phyloP scores from a whole-genome alignment of 2,113 vertebrate species.

The Chelonoidis abingdonii region DNA sequence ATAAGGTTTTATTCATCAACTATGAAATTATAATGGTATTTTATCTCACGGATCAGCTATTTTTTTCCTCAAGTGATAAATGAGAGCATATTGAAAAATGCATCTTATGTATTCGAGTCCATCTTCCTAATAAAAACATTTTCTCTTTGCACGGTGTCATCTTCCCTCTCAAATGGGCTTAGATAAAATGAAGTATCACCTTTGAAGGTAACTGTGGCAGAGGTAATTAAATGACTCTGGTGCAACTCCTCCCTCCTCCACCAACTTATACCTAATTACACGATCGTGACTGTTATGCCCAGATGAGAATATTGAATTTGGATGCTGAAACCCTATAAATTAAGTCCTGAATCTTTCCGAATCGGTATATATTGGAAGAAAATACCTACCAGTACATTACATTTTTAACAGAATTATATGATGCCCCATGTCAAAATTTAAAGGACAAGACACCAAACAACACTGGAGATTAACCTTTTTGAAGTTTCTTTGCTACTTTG shows the following conservation, averaged over 20 bases:
- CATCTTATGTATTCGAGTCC: constrained; percentile 54
- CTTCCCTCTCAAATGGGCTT: neutral
- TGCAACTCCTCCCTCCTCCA: neutral
- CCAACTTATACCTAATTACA: neutral
- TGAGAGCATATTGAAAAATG: constrained; percentile 56
- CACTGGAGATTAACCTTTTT: neutral
- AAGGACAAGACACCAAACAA: neutral
- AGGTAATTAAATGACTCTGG: neutral
- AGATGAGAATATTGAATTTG: neutral
- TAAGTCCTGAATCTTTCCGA: neutral
- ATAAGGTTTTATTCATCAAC: constrained; percentile 10
- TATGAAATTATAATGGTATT: constrained; percentile 54
- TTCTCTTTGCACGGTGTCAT: constrained; percentile 37
- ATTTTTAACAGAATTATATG: neutral
- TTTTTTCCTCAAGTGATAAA: constrained; percentile 38
- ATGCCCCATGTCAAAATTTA: neutral
- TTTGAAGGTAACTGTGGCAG: neutral
- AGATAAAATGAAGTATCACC: constrained; percentile 10
- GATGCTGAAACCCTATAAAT: neutral
- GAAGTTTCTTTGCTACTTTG: neutral
- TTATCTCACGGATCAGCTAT: constrained; percentile 48
- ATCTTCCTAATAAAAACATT: constrained; percentile 74
- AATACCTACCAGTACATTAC: neutral
- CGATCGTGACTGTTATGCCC: neutral
- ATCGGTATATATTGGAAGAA: neutral